Conservation (phyloP, 2,797 vertebrate species). For the Paedocypris micromegethes region DNA sequence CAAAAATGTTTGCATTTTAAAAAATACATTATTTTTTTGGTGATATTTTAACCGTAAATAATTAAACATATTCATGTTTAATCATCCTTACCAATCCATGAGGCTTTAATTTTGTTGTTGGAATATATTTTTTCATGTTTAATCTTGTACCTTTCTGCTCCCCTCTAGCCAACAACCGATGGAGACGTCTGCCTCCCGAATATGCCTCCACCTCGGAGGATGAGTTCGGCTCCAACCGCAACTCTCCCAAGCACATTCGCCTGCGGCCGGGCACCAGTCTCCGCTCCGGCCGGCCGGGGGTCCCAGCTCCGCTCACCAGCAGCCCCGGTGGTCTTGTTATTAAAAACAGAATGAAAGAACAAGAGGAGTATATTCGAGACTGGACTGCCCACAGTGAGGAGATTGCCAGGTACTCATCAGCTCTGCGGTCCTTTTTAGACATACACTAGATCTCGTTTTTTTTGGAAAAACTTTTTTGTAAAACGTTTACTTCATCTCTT, state of each 20-base stretch:
- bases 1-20: too few relatives aligned
- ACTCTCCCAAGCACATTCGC: constrained; percentile 85
- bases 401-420: constrained; percentile 87
- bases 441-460: background rate
- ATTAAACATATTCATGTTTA: too few relatives aligned
- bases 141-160: constrained; percentile 45
- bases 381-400: constrained; percentile 99
- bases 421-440: constrained; percentile 1
- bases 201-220: constrained; percentile 99
- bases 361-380: constrained; percentile 96
- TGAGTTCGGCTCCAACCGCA: constrained; percentile 92
- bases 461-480: background rate
- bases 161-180: constrained; percentile 84
- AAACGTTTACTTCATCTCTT: too few relatives aligned
- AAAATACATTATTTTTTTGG: too few relatives aligned
- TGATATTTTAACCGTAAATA: too few relatives aligned
- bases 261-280: constrained; percentile 75
- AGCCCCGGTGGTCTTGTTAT: constrained; percentile 69
- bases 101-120: background rate
- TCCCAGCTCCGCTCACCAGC: constrained; percentile 58
- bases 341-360: constrained; percentile 89
- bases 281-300: constrained; percentile 74
- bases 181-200: constrained; percentile 94
- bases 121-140: background rate
- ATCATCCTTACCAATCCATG: background rate